These are phyloP conservation scores for Agelaius phoeniceus DNA, from an alignment of 2,113 vertebrate genomes.

Conservation along the genomic window DNA sequence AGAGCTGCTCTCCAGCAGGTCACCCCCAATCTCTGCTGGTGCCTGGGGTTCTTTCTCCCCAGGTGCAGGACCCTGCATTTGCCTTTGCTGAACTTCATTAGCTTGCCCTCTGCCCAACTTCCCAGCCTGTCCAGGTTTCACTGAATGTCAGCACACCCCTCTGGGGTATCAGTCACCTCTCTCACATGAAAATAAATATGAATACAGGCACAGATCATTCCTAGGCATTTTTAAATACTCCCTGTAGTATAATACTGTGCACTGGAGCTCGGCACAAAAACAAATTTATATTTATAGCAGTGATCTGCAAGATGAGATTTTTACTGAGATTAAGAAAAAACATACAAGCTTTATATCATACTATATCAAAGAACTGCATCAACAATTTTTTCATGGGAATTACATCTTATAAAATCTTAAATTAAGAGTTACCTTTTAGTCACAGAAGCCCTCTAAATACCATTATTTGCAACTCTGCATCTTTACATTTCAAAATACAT, in stretches of 20 bases:
- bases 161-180: neutral
- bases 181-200: neutral
- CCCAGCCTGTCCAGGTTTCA: neutral
- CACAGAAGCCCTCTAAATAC: neutral
- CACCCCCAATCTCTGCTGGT: neutral
- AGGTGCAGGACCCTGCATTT: neutral
- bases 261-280: neutral
- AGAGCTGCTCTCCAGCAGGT: neutral
- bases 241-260: neutral
- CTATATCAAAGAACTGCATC: neutral
- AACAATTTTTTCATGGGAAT: conserved; percentile 19
- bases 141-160: neutral
- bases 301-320: conserved; percentile 35
- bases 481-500: neutral
- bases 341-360: neutral
- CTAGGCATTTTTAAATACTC: neutral
- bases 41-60: accelerated
- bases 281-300: neutral
- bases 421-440: conserved; percentile 11
- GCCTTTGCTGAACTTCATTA: neutral
- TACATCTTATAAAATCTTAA: neutral
- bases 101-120: neutral
- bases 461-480: neutral
- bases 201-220: neutral
- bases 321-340: conserved; percentile 29